phyloP scores from a whole-genome alignment of 2,888 invertebrate species.

The Trichogramma evanescens region DNA sequence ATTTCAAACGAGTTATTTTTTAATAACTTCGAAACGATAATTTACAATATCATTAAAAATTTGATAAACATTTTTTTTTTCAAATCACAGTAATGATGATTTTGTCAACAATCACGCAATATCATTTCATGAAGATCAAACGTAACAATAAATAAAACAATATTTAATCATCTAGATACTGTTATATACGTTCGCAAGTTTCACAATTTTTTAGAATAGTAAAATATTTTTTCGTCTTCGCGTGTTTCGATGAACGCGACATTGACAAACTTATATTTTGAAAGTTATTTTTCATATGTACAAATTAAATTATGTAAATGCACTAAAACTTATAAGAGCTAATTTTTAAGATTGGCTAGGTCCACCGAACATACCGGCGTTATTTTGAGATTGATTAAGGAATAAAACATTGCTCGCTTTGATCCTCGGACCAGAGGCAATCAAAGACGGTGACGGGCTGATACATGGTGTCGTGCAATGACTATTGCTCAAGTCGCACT shows the following conservation, averaged over 20 bases:
- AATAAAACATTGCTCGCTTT: constrained; percentile 59
- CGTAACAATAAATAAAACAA: constrained; percentile 9
- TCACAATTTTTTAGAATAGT: background rate
- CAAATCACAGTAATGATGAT: constrained; percentile 29
- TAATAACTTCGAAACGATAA: no score
- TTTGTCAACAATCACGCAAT: constrained; percentile 23
- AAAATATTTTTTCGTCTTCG: constrained; percentile 1
- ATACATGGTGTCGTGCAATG: constrained; percentile 71
- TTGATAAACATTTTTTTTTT: constrained; percentile 23
- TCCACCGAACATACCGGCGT: constrained; percentile 29
- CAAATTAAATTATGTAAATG: constrained; percentile 15
- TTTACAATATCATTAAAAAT: background rate
- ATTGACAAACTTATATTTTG: constrained; percentile 2
- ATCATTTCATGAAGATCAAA: constrained; percentile 22
- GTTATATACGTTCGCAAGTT: background rate
- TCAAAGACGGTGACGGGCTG: constrained; percentile 62
- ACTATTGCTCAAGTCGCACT: constrained; percentile 85
- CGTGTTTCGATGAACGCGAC: no score
- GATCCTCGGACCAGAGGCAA: constrained; percentile 47
- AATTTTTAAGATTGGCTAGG: constrained; percentile 33
- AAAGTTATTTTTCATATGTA: constrained; percentile 19
- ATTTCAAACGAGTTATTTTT: no score
- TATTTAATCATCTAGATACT: background rate
- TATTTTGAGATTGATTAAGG: constrained; percentile 52
- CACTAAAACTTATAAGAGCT: constrained; percentile 14